phyloP scores from a whole-genome alignment of 2,113 vertebrate genomes.

The Megaptera novaeangliae region DNA sequence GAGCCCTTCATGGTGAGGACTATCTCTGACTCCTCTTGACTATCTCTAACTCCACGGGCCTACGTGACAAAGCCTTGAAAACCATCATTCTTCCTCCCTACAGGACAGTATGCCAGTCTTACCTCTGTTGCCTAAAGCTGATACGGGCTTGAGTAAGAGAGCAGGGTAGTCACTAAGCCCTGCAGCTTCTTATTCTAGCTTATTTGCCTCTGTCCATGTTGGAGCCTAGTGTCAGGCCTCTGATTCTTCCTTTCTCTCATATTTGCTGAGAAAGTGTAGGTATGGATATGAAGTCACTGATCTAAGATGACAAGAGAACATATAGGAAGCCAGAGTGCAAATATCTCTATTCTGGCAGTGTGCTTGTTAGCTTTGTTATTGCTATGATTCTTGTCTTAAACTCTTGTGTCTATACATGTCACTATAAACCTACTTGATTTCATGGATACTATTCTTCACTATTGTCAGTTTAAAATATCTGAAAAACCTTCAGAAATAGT shows the following conservation, averaged over 20 bases:
- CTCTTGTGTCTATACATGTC: background rate
- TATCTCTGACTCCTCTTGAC: background rate
- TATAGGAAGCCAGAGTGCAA: background rate
- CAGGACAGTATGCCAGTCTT: background rate
- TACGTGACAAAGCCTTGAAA: background rate
- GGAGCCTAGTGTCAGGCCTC: fast-evolving
- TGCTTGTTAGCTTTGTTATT: background rate
- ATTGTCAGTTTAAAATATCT: background rate
- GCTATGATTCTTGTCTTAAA: background rate
- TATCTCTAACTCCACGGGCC: background rate
- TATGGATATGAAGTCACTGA: background rate
- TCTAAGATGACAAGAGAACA: background rate
- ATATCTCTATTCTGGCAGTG: background rate
- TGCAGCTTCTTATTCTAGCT: background rate
- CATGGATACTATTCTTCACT: background rate
- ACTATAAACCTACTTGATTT: background rate
- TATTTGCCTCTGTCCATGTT: background rate
- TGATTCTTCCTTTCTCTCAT: background rate
- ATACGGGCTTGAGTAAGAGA: background rate
- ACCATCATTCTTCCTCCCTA: too few species aligned
- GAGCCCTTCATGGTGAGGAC: background rate
- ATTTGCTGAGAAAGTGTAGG: background rate
- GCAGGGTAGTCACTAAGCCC: fast-evolving
- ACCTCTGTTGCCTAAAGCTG: background rate
- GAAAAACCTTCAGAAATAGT: background rate